These are phyloP conservation scores for Falcunculus frontatus DNA, from an alignment of 2,113 vertebrate genomes.

Conservation along the genomic window DNA sequence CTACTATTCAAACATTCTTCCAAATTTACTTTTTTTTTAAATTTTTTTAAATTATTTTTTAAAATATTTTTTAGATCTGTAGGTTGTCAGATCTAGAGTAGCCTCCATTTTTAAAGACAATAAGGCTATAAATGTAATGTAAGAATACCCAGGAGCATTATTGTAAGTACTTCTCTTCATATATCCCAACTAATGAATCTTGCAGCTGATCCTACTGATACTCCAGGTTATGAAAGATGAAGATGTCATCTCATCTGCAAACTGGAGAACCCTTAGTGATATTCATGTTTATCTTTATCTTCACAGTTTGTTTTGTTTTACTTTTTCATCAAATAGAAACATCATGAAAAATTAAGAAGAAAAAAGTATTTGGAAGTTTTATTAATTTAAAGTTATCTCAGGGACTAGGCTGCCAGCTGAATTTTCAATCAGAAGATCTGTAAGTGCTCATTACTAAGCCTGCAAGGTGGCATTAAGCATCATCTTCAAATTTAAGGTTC, in stretches of 20 bases:
- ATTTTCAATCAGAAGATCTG: neutral
- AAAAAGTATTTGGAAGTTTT: neutral
- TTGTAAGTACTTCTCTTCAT: neutral
- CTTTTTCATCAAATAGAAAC: neutral
- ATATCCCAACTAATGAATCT: neutral
- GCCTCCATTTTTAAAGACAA: neutral
- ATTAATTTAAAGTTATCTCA: neutral
- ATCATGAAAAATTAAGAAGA: neutral
- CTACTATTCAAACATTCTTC: neutral
- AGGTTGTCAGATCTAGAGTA: neutral
- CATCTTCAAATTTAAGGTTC: neutral
- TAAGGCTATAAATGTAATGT: neutral
- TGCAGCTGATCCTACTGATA: neutral
- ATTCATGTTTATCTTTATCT: neutral
- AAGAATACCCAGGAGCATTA: neutral
- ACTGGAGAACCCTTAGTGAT: neutral
- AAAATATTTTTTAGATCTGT: neutral
- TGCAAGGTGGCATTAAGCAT: neutral
- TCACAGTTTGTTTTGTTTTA: neutral
- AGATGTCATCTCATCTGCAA: neutral
- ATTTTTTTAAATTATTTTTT: neutral
- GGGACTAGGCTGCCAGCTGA: neutral
- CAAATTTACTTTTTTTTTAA: neutral
- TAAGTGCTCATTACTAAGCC: neutral
- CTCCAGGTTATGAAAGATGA: neutral